Evolutionary conservation across 2,888 invertebrate species (phyloP), one percentile per base, ranked within the genome.

Genomic region (Philereme transversata): DNA sequence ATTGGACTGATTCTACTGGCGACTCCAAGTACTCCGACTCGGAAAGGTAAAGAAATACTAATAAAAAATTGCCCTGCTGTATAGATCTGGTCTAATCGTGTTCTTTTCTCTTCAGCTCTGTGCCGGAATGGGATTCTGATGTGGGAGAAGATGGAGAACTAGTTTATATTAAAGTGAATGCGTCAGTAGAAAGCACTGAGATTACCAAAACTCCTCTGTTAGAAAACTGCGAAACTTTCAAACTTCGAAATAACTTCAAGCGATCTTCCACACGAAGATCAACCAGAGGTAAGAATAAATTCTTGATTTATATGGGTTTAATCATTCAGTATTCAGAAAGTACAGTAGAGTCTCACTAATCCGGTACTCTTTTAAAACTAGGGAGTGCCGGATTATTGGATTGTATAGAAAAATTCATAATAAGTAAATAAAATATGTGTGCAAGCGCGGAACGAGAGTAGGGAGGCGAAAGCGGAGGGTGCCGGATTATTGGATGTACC

Each of bases 51-150:
- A 43, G 8, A 22, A 22, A 34, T 40, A 6, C 40, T 7, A 6
- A 40, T 6, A 22, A 22, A 22, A n/a, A 22, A 22, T 22, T 22
- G 22, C 22, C 22, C 22, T 22, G 22, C 22, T 22, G 22, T 22
- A 22, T 22, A 22, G 35, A 4, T n/a, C 48, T 44, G 10, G 38
- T 5, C 6, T 34, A 9, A 45, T 5, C 4, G 6, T 10, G 33
- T 34, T 7, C 45, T 46, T 54, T 52, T 54, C 9, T 49, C 76
- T 79, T 33, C 55, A 95, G 95, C 78, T 94, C 94, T n/a, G 93
- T 94, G 38, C 94, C 94, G 35, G 95, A 95, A 81, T 95, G 95
- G 95, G 95, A 95, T 82, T 93, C 94, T 1, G 94, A 94, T 76
- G 87, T 95, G 4, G 93, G 92, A 53, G 93, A 94, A 67, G 93